phyloP scores from a whole-genome alignment of 2,888 invertebrate genomes.

The Heliconius sara region DNA sequence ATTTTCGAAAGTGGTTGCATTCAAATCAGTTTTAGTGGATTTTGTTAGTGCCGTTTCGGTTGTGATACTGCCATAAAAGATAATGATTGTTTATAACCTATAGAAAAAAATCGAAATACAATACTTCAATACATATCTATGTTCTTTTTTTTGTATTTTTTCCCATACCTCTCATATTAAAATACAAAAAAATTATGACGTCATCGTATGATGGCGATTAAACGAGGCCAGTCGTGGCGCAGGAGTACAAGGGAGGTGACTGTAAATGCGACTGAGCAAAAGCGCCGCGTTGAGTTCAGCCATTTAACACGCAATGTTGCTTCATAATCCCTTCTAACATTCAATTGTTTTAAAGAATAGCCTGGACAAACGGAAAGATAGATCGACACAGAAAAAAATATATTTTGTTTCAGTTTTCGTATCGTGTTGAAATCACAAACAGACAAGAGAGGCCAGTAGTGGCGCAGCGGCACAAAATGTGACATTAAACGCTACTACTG shows the following conservation, averaged over 20 bases:
- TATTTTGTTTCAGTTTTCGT: neutral
- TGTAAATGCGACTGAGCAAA: neutral
- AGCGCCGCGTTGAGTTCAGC: neutral
- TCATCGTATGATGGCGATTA: neutral
- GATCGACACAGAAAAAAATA: neutral
- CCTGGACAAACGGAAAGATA: neutral
- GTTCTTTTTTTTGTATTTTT: slow-evolving; percentile 32
- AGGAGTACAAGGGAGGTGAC: neutral
- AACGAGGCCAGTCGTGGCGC: neutral
- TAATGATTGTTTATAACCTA: slow-evolving; percentile 64
- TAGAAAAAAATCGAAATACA: slow-evolving; percentile 47
- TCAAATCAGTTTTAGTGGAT: slow-evolving; percentile 22
- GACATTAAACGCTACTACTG: too few species aligned
- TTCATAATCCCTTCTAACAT: too few species aligned
- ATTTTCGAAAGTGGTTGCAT: slow-evolving; percentile 17
- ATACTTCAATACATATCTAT: slow-evolving; percentile 39
- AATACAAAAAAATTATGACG: neutral
- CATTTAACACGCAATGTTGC: too few species aligned
- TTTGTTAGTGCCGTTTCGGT: slow-evolving; percentile 59
- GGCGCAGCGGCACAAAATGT: too few species aligned
- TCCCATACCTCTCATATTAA: neutral
- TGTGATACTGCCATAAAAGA: slow-evolving; percentile 66
- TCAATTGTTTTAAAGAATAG: neutral
- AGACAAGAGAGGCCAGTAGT: too few species aligned
- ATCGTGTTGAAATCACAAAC: neutral